phyloP scores from a whole-genome alignment of 1,140 invertebrate species.

The Euura saliciscinereae region DNA sequence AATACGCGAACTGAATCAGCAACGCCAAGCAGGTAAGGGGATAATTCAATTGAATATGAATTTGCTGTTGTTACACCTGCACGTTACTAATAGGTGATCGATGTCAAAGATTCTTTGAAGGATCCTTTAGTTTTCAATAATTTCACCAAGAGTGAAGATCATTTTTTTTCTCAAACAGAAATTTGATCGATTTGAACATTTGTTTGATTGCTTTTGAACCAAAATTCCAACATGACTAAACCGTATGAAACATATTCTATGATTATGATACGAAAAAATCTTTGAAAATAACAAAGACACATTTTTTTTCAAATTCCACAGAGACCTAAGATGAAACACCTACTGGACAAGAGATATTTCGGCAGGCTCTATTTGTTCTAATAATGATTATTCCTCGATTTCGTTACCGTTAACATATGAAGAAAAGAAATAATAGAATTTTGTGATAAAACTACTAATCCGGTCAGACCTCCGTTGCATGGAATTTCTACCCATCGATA shows the following conservation, averaged over 20 bases:
- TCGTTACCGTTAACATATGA: too few species aligned
- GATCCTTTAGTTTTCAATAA: not conserved
- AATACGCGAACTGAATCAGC: constrained; percentile 57
- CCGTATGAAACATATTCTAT: not conserved
- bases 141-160: too few species aligned
- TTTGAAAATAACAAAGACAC: constrained; percentile 1
- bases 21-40: not conserved
- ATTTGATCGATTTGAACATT: not conserved
- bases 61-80: not conserved
- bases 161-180: too few species aligned
- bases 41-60: not conserved
- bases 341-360: constrained; percentile 3
- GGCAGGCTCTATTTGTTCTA: not conserved
- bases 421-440: too few species aligned
- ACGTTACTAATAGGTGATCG: not conserved
- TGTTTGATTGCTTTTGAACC: not conserved
- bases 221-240: not conserved
- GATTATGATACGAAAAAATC: not conserved
- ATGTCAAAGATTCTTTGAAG: not conserved
- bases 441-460: too few species aligned
- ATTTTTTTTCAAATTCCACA: not conserved
- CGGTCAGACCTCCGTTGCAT: too few species aligned
- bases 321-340: constrained; percentile 8
- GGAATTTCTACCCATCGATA: too few species aligned
- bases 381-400: not conserved